Conservation (phyloP, 2,797 vertebrate species). For the Myotis daubentonii region DNA sequence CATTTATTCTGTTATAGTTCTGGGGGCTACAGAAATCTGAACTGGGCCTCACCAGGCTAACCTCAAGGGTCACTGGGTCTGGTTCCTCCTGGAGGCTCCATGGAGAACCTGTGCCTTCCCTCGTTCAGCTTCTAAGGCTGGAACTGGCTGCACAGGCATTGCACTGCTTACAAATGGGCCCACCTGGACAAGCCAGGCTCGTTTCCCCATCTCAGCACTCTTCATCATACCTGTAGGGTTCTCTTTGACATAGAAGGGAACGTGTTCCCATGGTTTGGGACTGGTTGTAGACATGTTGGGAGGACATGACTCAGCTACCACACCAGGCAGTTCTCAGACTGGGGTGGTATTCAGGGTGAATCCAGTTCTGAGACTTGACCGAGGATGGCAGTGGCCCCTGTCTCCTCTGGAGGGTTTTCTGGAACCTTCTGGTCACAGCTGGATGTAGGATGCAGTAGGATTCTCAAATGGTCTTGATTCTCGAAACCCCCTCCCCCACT, state of each 20-base stretch:
- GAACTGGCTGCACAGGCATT: neutral
- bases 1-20: neutral
- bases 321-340: neutral
- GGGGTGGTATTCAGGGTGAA: neutral
- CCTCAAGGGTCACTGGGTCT: rapidly evolving
- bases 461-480: neutral
- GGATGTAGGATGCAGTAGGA: neutral
- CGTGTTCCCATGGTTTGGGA: too few relatives aligned
- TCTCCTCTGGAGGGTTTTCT: neutral
- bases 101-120: too few relatives aligned
- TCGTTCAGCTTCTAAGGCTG: neutral
- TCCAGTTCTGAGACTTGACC: neutral
- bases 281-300: rapidly evolving
- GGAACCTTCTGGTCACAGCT: neutral
- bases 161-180: neutral
- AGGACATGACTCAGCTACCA: rapidly evolving
- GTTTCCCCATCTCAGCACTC: neutral
- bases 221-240: neutral
- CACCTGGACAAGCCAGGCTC: neutral
- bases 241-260: neutral
- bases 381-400: neutral
- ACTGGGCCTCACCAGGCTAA: neutral
- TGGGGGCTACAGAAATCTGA: neutral
- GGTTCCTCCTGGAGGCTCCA: neutral
- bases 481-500: neutral